These are phyloP conservation scores for Lithophane leautieri DNA, from an alignment of 2,888 invertebrate genomes.

Conservation along the genomic window DNA sequence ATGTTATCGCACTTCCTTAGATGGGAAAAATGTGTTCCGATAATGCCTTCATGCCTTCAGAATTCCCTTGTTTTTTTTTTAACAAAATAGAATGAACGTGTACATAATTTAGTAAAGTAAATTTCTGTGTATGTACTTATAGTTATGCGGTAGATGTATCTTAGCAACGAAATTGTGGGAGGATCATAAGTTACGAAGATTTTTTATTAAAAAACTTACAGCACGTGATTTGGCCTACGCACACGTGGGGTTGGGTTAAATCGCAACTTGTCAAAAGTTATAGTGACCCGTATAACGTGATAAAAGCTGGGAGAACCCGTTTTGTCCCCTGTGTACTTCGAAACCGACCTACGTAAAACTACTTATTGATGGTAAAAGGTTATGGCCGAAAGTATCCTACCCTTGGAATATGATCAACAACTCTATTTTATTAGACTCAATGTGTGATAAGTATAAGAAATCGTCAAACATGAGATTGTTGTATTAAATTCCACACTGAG, in stretches of 20 bases:
- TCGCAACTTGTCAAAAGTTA: slow-evolving; percentile 30
- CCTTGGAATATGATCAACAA: slow-evolving; percentile 29
- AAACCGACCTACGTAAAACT: slow-evolving; percentile 15
- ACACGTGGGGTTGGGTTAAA: slow-evolving; percentile 26
- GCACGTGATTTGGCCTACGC: slow-evolving; percentile 25
- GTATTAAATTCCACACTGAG: not conserved
- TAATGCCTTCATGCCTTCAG: slow-evolving; percentile 78
- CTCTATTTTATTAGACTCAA: not conserved
- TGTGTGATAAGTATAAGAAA: not conserved
- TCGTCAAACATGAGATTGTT: not conserved
- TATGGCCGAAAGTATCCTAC: slow-evolving; percentile 9
- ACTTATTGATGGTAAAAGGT: slow-evolving; percentile 33
- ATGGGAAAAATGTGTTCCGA: slow-evolving; percentile 84
- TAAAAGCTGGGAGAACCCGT: slow-evolving; percentile 20
- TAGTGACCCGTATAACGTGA: slow-evolving; percentile 34
- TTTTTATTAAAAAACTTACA: slow-evolving; percentile 49
- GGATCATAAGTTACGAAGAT: slow-evolving; percentile 2
- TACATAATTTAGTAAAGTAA: slow-evolving; percentile 55
- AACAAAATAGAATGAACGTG: slow-evolving; percentile 56
- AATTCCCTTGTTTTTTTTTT: slow-evolving; percentile 72
- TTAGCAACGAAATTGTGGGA: not conserved
- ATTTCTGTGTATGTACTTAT: slow-evolving; percentile 34
- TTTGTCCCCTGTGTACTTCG: slow-evolving; percentile 28
- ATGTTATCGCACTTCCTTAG: slow-evolving; percentile 80
- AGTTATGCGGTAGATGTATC: not conserved